Percentiles rank a stretch among this genome's conserved stretches.
Evolutionary conservation across 2,113 vertebrate species (phyloP).

Genomic region (Channa argus): DNA sequence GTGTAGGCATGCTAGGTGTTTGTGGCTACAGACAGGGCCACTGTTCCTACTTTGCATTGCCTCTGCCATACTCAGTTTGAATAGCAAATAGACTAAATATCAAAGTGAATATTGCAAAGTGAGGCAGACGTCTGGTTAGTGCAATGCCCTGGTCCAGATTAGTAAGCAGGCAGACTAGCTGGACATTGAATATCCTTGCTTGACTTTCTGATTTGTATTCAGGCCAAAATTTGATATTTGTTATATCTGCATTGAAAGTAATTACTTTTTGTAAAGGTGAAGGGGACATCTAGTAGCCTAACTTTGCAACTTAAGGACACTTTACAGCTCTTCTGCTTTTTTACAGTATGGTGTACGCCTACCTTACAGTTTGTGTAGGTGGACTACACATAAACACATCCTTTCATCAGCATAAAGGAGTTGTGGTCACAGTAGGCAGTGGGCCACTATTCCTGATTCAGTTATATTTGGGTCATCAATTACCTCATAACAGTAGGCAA

Average conservation of each 20-base stretch:
- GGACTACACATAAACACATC: too few species aligned
- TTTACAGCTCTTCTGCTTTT: neutral
- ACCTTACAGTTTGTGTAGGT: too few species aligned
- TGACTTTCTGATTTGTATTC: neutral
- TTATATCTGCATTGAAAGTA: neutral
- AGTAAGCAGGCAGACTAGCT: slow-evolving; percentile 2
- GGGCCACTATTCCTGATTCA: slow-evolving; percentile 13
- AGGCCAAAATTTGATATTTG: neutral
- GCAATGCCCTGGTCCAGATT: neutral
- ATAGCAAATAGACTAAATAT: slow-evolving; percentile 29
- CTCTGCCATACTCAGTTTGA: slow-evolving; percentile 21
- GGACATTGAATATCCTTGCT: neutral
- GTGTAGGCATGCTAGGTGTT: neutral
- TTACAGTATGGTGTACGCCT: too few species aligned
- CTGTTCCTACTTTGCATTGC: slow-evolving; percentile 31
- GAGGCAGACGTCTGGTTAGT: slow-evolving; percentile 11
- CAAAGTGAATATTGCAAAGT: slow-evolving; percentile 43
- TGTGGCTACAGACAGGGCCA: slow-evolving; percentile 10
- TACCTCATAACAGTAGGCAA: slow-evolving; percentile 31
- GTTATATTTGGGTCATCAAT: slow-evolving; percentile 47
- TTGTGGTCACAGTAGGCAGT: slow-evolving; percentile 5
- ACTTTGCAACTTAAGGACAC: neutral
- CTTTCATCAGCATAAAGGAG: too few species aligned
- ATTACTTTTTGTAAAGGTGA: neutral
- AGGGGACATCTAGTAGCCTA: neutral